A percentile compares a stretch with the other conserved stretches of the same genome.
Evolutionary conservation across 2,888 invertebrate species (phyloP).

Genomic region (Rhorus exstirpatorius): DNA sequence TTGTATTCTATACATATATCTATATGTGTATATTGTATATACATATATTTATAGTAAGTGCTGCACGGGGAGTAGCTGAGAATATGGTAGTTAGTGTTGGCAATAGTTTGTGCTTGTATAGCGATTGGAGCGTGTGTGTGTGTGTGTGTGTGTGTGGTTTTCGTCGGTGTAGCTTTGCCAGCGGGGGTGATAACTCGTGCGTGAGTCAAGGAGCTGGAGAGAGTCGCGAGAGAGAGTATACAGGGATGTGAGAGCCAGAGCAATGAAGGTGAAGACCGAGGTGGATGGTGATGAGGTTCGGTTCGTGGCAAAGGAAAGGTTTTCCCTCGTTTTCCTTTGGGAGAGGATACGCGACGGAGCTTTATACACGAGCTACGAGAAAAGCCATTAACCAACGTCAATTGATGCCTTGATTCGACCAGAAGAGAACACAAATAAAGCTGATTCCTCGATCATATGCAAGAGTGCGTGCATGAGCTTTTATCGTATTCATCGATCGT

Average conservation of each 20-base stretch:
- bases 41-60: background rate
- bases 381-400: constrained; percentile 3
- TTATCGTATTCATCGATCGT: background rate
- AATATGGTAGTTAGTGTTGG: constrained; percentile 5
- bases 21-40: background rate
- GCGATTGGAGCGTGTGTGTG: background rate
- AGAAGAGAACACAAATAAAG: constrained; percentile 16
- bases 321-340: constrained; percentile 24
- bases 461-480: background rate
- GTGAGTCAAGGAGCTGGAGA: constrained; percentile 32
- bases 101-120: constrained; percentile 37
- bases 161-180: constrained; percentile 36
- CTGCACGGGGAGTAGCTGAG: constrained; percentile 22
- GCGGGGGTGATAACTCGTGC: constrained; percentile 36
- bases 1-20: constrained; percentile 37
- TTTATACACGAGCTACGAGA: constrained; percentile 12
- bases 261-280: constrained; percentile 9
- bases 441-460: background rate
- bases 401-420: background rate
- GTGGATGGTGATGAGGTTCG: constrained; percentile 1
- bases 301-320: background rate
- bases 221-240: constrained; percentile 9
- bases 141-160: too few relatives aligned
- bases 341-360: background rate
- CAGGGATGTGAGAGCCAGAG: background rate